Conservation (phyloP, 2,888 invertebrate genomes). For the Drosophila flavopinicola region DNA sequence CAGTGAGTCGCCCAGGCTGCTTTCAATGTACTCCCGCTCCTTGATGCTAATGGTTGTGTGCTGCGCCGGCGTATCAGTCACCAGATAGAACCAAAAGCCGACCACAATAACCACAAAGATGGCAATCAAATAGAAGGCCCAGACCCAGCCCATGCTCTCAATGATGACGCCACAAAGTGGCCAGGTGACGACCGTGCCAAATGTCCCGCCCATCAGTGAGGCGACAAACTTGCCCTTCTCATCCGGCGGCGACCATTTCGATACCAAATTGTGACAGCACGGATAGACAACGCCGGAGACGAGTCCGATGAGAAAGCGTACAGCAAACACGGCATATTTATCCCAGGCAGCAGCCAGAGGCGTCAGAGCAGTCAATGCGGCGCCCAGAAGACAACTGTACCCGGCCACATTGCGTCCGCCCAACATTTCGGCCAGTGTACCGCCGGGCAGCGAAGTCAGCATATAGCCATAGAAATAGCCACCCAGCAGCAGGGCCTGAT, state of each 20-base stretch:
- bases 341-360: conserved; percentile 87
- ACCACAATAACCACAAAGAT: conserved; percentile 86
- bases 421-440: conserved; percentile 88
- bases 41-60: conserved; percentile 87
- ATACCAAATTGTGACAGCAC: conserved; percentile 86
- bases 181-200: conserved; percentile 89
- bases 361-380: conserved; percentile 86
- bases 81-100: conserved; percentile 87
- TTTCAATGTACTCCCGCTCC: conserved; percentile 88
- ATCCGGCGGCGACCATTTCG: conserved; percentile 90
- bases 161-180: conserved; percentile 88
- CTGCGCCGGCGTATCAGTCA: conserved; percentile 87
- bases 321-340: conserved; percentile 86
- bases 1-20: conserved; percentile 86
- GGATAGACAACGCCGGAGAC: conserved; percentile 85
- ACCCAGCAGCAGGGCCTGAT: conserved; percentile 88
- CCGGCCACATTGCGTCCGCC: conserved; percentile 88
- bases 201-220: conserved; percentile 89
- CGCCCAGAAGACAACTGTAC: conserved; percentile 84
- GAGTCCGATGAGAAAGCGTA: conserved; percentile 87
- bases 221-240: conserved; percentile 90
- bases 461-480: conserved; percentile 90
- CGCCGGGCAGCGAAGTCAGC: conserved; percentile 87
- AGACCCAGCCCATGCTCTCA: conserved; percentile 88
- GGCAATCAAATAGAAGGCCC: conserved; percentile 88